These are phyloP conservation scores for Cephus cinctus DNA, from an alignment of 1,140 invertebrate species.

Conservation along the genomic window DNA sequence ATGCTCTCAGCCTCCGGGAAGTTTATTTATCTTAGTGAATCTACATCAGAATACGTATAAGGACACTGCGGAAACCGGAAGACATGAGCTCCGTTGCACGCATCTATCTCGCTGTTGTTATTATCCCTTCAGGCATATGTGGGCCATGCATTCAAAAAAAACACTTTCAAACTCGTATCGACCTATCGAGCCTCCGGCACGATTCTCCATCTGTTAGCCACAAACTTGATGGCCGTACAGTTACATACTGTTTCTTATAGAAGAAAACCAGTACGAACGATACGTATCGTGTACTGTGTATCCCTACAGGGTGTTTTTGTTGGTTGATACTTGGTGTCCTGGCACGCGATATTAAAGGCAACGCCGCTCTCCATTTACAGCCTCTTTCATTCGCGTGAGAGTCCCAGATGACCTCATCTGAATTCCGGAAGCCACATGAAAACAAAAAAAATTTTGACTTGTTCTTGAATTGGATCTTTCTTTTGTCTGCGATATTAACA, in stretches of 20 bases:
- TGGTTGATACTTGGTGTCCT: background rate
- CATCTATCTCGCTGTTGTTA: constrained; percentile 41
- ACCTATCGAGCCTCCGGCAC: constrained; percentile 31
- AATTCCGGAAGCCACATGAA: too few species aligned
- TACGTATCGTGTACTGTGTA: background rate
- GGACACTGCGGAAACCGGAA: constrained; percentile 27
- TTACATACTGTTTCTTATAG: constrained; percentile 26
- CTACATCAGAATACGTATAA: too few species aligned
- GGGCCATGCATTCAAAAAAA: constrained; percentile 45
- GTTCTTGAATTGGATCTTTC: too few species aligned
- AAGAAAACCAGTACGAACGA: background rate
- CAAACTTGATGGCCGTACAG: constrained; percentile 32
- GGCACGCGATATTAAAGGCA: constrained; percentile 40
- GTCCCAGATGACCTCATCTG: too few species aligned
- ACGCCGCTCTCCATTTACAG: too few species aligned
- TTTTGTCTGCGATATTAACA: too few species aligned
- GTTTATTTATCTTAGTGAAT: too few species aligned
- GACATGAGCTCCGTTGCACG: constrained; percentile 33
- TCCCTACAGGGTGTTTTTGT: background rate
- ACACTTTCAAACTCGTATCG: constrained; percentile 37
- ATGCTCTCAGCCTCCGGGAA: too few species aligned
- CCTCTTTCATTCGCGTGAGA: too few species aligned
- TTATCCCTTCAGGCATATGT: constrained; percentile 53
- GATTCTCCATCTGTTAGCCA: constrained; percentile 48
- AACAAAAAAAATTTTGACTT: too few species aligned